Conservation (phyloP, 2,113 vertebrate genomes). For the Numenius arquata region DNA sequence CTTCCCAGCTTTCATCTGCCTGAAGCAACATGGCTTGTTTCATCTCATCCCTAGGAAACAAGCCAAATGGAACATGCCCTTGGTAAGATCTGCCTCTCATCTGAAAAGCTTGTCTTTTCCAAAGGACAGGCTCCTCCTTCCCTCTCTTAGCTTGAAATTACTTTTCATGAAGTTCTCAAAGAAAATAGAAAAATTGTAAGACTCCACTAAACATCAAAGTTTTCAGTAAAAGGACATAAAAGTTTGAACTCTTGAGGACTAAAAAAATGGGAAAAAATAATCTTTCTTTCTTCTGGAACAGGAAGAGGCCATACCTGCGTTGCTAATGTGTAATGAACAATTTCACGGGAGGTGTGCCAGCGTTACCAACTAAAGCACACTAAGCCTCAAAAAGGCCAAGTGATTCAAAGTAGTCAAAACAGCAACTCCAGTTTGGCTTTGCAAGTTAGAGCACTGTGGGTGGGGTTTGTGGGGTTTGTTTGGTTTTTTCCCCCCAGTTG, state of each 20-base stretch:
- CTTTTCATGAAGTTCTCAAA: not conserved
- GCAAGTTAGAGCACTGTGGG: not conserved
- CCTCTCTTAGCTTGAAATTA: not conserved
- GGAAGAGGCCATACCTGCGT: not conserved
- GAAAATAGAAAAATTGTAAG: not conserved
- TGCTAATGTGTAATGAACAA: not conserved
- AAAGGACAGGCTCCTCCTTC: not conserved
- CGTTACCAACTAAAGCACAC: not conserved
- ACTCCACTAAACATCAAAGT: not conserved
- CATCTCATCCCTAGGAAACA: slow-evolving; percentile 27
- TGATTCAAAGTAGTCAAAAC: not conserved
- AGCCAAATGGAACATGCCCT: slow-evolving; percentile 24
- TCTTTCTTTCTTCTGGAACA: not conserved
- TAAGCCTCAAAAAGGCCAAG: not conserved
- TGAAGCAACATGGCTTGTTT: slow-evolving; percentile 32
- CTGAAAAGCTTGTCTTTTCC: not conserved
- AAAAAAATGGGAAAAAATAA: not conserved
- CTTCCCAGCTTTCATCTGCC: slow-evolving; percentile 45
- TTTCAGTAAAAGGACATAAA: not conserved
- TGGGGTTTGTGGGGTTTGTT: not conserved
- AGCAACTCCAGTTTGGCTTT: not conserved
- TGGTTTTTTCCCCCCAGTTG: not conserved
- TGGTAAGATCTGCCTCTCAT: not conserved
- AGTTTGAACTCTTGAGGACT: not conserved
- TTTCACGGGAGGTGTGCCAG: not conserved